Evolutionary conservation across 1,140 invertebrate species (phyloP).

Genomic region (Hestina assimilis): DNA sequence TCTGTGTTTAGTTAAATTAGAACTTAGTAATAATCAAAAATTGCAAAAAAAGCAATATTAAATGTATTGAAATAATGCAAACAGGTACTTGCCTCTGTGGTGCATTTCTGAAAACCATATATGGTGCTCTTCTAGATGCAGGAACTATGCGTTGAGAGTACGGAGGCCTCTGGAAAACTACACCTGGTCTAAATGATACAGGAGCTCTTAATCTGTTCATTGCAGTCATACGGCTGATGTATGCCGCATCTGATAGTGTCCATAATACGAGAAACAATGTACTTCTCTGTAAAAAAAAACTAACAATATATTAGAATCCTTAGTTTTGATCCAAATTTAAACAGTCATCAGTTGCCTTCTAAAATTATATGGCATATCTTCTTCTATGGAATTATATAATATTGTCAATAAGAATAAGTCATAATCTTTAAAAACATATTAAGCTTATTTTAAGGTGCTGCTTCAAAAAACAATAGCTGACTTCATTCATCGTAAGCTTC

Average conservation of each 20-base stretch:
- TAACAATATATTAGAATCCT: no score
- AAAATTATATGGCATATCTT: no score
- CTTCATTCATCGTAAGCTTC: no score
- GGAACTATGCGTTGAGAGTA: slow-evolving; percentile 38
- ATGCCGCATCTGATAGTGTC: slow-evolving; percentile 49
- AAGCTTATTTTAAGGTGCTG: no score
- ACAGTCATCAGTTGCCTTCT: no score
- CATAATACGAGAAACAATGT: slow-evolving; percentile 31
- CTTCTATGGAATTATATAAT: no score
- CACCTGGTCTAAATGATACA: slow-evolving; percentile 51
- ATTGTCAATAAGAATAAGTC: no score
- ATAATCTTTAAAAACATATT: no score
- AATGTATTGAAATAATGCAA: background rate
- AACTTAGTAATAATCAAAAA: background rate
- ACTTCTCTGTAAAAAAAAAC: slow-evolving; percentile 11
- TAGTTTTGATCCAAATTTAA: background rate
- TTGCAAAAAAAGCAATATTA: background rate
- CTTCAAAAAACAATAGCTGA: no score
- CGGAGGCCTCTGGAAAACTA: slow-evolving; percentile 45
- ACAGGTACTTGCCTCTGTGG: slow-evolving; percentile 48
- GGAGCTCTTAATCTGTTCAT: slow-evolving; percentile 47
- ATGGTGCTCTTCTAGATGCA: slow-evolving; percentile 53
- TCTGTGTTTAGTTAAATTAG: no score
- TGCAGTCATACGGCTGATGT: slow-evolving; percentile 50
- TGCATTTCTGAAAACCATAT: slow-evolving; percentile 52